Percentiles rank a stretch among this genome's conserved stretches.
These are phyloP conservation scores for Pogona vitticeps DNA, from an alignment of 2,113 vertebrate species.

Conservation along the genomic window DNA sequence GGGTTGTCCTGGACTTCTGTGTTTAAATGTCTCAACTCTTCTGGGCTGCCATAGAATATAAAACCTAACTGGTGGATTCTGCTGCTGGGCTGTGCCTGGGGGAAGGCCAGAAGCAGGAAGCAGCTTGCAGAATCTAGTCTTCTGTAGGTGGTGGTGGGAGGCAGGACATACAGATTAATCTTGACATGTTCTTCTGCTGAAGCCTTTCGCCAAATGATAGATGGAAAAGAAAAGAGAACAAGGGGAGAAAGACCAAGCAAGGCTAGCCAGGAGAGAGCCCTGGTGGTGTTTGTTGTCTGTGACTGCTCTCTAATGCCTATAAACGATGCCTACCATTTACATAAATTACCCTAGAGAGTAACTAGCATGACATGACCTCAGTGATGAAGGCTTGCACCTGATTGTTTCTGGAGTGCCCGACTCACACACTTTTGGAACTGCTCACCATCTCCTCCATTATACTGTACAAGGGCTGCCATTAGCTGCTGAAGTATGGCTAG, in stretches of 20 bases:
- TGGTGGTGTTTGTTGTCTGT: background rate
- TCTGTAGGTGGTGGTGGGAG: no score
- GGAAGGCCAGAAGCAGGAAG: background rate
- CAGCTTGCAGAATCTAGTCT: no score
- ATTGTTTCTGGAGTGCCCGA: background rate
- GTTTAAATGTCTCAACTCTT: background rate
- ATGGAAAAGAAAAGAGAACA: background rate
- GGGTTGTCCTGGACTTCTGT: no score
- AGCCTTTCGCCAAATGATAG: background rate
- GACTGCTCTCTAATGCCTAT: background rate
- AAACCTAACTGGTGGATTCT: background rate
- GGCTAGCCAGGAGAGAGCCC: background rate
- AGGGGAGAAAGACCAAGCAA: background rate
- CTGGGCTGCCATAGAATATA: background rate
- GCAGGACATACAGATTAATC: background rate
- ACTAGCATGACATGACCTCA: no score
- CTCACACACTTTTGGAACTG: background rate
- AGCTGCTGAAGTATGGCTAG: background rate
- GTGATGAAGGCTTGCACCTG: background rate
- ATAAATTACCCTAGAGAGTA: no score
- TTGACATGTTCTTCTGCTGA: background rate
- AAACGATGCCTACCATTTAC: background rate
- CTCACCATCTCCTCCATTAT: background rate
- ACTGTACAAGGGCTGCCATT: background rate
- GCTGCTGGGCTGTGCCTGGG: background rate